Base-by-base conservation (phyloP, 2,888 invertebrate genomes). In the Escarpia spicata region DNA sequence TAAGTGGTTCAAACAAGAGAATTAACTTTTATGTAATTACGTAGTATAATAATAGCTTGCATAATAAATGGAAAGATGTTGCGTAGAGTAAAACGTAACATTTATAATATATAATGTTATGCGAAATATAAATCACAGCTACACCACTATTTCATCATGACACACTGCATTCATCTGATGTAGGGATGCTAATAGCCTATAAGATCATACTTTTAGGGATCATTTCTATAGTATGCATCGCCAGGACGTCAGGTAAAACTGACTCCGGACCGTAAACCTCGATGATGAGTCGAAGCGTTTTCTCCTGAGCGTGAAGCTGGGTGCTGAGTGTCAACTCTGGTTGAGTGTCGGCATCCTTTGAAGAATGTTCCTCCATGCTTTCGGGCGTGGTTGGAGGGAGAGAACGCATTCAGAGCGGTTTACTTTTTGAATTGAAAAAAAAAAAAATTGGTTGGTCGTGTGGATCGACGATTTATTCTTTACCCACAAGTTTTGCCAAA, bases 171-270 rank as follows among this genome's bases (percentile, higher is more conserved):
- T 26, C 75, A 75, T n/a, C 6, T 75, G 19, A 6, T 3, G 4
- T 75, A 26, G 26, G 26, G 15, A 3, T 4, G 4, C 19, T 6
- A 26, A 0, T 0, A 6, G 15, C 3, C 26, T 0, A 19, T 75
- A 75, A 75, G 75, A 75, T 75, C 75, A 75, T 75, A 75, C 75
- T 75, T 75, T 75, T 75, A 75, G 75, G 75, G 75, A 75, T 75
- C 75, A 75, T 75, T 75, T 75, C 75, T 75, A 75, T 75, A 75
- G 75, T 75, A 75, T 75, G 75, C 26, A 75, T 75, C 75, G 75
- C 75, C 75, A 75, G 75, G 75, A 75, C 75, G 75, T 75, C 75
- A 75, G 75, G 75, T 75, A 75, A 75, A 75, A 75, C 75, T 75
- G 75, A 75, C 75, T 75, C 75, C 75, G 75, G 75, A 75, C 75